Evolutionary conservation across 2,888 invertebrate genomes (phyloP), one percentile per base, ranked within the genome.

Genomic region (Caenorhabditis japonica): DNA sequence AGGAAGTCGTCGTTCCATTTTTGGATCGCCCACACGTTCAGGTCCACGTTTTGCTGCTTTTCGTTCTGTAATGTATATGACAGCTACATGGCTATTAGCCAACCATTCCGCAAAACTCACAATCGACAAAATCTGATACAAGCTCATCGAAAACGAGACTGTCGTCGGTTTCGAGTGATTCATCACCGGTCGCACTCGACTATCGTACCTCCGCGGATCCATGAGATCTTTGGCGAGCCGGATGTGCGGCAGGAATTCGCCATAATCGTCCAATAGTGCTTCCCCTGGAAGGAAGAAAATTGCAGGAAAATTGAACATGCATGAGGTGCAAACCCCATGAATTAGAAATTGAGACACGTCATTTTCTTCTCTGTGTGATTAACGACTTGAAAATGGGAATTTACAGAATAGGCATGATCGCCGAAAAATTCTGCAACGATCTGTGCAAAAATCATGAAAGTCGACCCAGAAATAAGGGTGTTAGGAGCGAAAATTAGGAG

Each of bases 21-120:
- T 69, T 86, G 83, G 41, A 86, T 86, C 17, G 84, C 86, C 86
- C 86, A 86, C 27, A 86, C 80, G 62, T 86, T 86, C 64, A 86
- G 53, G 51, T 86, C 86, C n/a, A 86, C 77, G 58, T 81, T 84
- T 68, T 86, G 86, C 51, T 82, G 81, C 56, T 86, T 86, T 61
- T 86, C 86, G 59, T 86, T 86, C 85, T 85, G 71, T 39, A 81
- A 81, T 10, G 10, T n/a, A n/a, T n/a, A n/a, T n/a, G n/a, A n/a
- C n/a, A n/a, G n/a, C n/a, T n/a, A n/a, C n/a, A n/a, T n/a, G n/a
- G n/a, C n/a, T n/a, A n/a, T n/a, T n/a, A n/a, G n/a, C n/a, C n/a
- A n/a, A n/a, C n/a, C n/a, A n/a, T n/a, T n/a, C n/a, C n/a, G n/a
- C n/a, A n/a, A n/a, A 49, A 41, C 64, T 76, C 49, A 86, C 85